phyloP scores from a whole-genome alignment of 2,797 vertebrate species.

The Sarcophilus harrisii region DNA sequence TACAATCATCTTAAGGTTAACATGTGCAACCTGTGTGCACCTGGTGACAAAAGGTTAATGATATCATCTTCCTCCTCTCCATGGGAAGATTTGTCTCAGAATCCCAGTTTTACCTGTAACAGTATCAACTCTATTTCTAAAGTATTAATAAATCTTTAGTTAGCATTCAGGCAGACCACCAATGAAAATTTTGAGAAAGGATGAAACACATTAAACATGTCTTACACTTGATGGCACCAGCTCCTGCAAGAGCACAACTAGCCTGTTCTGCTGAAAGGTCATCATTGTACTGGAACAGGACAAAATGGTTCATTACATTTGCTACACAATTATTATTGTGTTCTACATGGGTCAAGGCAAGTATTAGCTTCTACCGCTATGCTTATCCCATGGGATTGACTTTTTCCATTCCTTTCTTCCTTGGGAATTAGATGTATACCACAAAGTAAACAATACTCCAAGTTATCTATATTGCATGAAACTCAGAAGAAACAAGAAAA shows the following conservation, averaged over 20 bases:
- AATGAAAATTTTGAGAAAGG: neutral
- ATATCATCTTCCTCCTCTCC: neutral
- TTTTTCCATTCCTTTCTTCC: conserved; percentile 17
- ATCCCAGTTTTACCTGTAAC: conserved; percentile 18
- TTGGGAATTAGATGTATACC: conserved; percentile 3
- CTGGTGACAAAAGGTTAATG: neutral
- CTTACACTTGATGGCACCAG: neutral
- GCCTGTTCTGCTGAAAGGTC: conserved; percentile 6
- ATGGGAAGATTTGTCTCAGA: conserved; percentile 36
- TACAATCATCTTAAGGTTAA: conserved; percentile 1
- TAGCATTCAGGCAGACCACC: neutral
- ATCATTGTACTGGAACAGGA: neutral
- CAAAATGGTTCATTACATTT: neutral
- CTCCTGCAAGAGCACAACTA: neutral
- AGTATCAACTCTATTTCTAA: conserved; percentile 39
- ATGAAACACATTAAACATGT: neutral
- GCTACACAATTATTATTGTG: conserved; percentile 13
- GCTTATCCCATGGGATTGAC: neutral
- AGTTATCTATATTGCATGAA: neutral
- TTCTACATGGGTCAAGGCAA: neutral
- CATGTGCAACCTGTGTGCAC: conserved; percentile 5
- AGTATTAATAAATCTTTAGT: conserved; percentile 52
- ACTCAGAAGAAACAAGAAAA: neutral
- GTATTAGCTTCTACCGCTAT: neutral
- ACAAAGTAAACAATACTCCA: neutral